phyloP scores from a whole-genome alignment of 2,113 vertebrate genomes.

The Tricholaema leucomelas region DNA sequence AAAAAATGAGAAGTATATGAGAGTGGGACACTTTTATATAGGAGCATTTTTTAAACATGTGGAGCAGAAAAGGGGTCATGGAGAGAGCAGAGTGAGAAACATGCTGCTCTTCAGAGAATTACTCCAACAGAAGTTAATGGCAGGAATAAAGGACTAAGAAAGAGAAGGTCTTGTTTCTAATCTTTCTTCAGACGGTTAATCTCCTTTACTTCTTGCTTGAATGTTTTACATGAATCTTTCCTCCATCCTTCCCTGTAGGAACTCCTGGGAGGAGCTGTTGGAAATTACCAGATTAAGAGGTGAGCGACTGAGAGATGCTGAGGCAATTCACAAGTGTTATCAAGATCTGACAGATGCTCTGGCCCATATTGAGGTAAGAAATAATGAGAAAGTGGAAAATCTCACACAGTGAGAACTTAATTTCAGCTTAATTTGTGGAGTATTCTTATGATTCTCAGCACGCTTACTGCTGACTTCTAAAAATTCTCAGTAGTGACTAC shows the following conservation, averaged over 20 bases:
- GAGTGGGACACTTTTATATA: not conserved
- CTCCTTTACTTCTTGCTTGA: not conserved
- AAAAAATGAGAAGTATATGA: not conserved
- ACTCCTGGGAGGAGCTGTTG: constrained; percentile 83
- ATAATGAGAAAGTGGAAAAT: not conserved
- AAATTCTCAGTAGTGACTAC: not conserved
- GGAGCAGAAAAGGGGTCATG: not conserved
- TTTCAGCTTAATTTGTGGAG: not conserved
- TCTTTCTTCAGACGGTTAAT: not conserved
- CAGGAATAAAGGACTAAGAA: not conserved
- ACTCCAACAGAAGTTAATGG: not conserved
- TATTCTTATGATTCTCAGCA: not conserved
- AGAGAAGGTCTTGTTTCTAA: not conserved
- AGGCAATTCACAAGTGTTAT: constrained; percentile 76
- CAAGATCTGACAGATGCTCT: constrained; percentile 84
- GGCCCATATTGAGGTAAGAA: constrained; percentile 81
- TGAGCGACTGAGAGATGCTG: constrained; percentile 72
- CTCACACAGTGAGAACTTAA: not conserved
- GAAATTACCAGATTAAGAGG: constrained; percentile 70
- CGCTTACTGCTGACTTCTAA: not conserved
- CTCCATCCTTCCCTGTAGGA: constrained; percentile 55
- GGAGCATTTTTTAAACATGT: not conserved
- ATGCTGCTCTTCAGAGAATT: not conserved
- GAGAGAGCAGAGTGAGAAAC: not conserved
- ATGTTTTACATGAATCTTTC: not conserved